Conservation (phyloP, 2,113 vertebrate genomes). For the Lucifuga dentata region DNA sequence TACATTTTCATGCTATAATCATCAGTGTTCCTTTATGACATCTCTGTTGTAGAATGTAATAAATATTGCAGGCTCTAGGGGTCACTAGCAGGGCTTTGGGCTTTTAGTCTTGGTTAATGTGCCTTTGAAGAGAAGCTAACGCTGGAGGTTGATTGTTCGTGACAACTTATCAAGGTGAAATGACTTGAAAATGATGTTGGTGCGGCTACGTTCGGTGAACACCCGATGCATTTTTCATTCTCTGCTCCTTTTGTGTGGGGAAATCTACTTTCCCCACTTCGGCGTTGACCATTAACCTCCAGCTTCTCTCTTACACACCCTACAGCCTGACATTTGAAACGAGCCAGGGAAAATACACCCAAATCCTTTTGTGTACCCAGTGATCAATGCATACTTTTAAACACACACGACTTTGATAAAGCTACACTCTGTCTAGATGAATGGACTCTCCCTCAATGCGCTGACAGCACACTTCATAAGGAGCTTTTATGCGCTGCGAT, state of each 20-base stretch:
- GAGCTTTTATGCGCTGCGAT: slow-evolving; percentile 39
- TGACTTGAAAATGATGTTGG: slow-evolving; percentile 14
- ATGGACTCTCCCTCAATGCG: slow-evolving; percentile 35
- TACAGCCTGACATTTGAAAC: slow-evolving; percentile 49
- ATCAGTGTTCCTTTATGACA: too few relatives aligned
- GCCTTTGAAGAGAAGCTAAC: neutral
- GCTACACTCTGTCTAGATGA: slow-evolving; percentile 57
- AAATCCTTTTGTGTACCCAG: slow-evolving; percentile 62
- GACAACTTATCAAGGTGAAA: slow-evolving; percentile 34
- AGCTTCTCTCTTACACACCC: slow-evolving; percentile 25
- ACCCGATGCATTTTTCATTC: slow-evolving; percentile 33
- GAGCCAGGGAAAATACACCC: slow-evolving; percentile 3
- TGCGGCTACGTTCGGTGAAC: neutral
- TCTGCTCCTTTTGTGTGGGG: slow-evolving; percentile 8
- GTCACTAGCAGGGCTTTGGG: neutral
- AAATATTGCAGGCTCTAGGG: too few relatives aligned
- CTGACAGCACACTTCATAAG: slow-evolving; percentile 45
- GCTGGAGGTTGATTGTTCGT: slow-evolving; percentile 11
- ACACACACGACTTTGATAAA: slow-evolving; percentile 69
- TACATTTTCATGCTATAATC: too few relatives aligned
- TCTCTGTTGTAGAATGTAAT: too few relatives aligned
- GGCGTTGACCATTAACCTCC: slow-evolving; percentile 50
- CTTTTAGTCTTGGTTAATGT: neutral
- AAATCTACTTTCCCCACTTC: slow-evolving; percentile 37
- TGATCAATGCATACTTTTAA: slow-evolving; percentile 59